Conservation (phyloP, 2,888 invertebrate genomes). For the Steinernema carpocapsae region DNA sequence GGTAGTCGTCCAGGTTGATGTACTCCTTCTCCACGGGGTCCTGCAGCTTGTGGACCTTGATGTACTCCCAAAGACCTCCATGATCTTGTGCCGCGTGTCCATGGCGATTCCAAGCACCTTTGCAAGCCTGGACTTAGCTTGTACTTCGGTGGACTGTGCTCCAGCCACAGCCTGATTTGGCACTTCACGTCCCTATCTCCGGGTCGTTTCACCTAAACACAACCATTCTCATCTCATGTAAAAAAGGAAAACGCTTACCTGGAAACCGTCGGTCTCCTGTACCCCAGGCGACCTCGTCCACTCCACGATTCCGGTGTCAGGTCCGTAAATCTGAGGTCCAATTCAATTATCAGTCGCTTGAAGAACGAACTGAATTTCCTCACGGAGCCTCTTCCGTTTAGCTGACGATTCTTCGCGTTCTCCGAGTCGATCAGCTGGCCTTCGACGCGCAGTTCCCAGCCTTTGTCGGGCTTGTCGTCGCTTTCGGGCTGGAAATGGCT, state of each 20-base stretch:
- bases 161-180: slow-evolving; percentile 91
- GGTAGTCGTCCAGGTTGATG: slow-evolving; percentile 94
- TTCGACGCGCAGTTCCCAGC: slow-evolving; percentile 96
- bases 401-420: neutral
- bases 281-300: slow-evolving; percentile 98
- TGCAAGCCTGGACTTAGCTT: slow-evolving; percentile 94
- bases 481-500: slow-evolving; percentile 71
- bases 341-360: slow-evolving; percentile 97
- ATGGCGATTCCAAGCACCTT: slow-evolving; percentile 95
- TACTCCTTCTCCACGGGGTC: slow-evolving; percentile 95
- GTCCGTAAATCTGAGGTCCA: slow-evolving; percentile 98
- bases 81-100: slow-evolving; percentile 93
- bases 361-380: slow-evolving; percentile 99
- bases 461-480: slow-evolving; percentile 70
- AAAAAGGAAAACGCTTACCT: too few relatives aligned
- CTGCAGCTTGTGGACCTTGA: slow-evolving; percentile 86
- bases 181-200: slow-evolving; percentile 98
- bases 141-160: slow-evolving; percentile 96
- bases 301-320: slow-evolving; percentile 98
- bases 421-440: slow-evolving; percentile 84
- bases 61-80: slow-evolving; percentile 99
- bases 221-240: neutral
- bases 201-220: slow-evolving; percentile 83
- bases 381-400: slow-evolving; percentile 64
- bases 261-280: slow-evolving; percentile 83